Evolutionary conservation across 2,113 vertebrate species (phyloP).

Genomic region (Gallinago media): DNA sequence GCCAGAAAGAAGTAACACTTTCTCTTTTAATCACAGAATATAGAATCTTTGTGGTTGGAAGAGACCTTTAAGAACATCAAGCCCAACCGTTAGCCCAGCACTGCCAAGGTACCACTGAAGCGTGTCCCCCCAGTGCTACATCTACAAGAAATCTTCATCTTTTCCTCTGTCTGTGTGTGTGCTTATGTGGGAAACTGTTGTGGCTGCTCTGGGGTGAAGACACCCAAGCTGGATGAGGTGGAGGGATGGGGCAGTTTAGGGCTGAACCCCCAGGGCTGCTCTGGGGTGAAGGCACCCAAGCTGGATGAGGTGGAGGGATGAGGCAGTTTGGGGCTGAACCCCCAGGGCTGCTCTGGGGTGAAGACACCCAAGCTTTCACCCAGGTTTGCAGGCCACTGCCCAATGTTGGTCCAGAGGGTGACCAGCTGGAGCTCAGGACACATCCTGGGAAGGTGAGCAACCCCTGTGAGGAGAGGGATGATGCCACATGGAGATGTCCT

Average conservation of each 20-base stretch:
- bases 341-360: background rate
- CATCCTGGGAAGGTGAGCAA: background rate
- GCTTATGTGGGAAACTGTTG: background rate
- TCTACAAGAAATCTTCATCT: rapidly evolving
- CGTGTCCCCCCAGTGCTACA: background rate
- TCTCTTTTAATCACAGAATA: background rate
- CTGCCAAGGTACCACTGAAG: background rate
- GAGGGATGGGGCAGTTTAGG: background rate
- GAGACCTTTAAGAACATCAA: background rate
- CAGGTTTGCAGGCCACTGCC: background rate
- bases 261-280: background rate
- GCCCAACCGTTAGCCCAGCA: background rate
- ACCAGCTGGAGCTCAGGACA: background rate
- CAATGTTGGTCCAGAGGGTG: background rate
- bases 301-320: background rate
- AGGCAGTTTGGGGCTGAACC: background rate
- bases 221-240: background rate
- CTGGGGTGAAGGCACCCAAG: background rate
- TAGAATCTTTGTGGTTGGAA: background rate
- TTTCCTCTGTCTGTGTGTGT: rapidly evolving
- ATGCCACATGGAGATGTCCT: background rate
- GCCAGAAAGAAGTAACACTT: background rate
- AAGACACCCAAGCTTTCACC: background rate
- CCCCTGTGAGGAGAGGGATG: rapidly evolving
- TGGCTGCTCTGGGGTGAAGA: background rate